phyloP scores from a whole-genome alignment of 2,113 vertebrate genomes.

The Hippoglossus stenolepis region DNA sequence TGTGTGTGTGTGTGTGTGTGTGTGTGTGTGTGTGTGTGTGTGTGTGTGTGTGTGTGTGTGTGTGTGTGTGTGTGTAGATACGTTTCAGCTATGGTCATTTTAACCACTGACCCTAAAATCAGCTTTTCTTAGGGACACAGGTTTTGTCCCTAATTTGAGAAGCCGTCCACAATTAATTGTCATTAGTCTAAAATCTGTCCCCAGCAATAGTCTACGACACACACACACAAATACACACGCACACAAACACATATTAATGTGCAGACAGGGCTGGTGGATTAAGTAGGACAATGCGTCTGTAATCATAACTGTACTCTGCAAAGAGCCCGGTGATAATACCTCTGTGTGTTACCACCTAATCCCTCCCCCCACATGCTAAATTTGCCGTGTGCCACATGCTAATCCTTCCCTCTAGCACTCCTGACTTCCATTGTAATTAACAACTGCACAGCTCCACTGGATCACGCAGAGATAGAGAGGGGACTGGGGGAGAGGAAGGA shows the following conservation, averaged over 20 bases:
- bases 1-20: not conserved
- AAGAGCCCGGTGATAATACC: conserved; percentile 73
- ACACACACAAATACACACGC: not conserved
- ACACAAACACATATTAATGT: conserved; percentile 4
- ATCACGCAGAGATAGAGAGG: conserved; percentile 40
- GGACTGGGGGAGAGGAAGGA: conserved; percentile 10
- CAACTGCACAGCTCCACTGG: conserved; percentile 63
- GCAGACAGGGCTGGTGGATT: conserved; percentile 64
- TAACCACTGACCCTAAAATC: not conserved
- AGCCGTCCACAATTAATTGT: not conserved
- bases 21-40: not conserved
- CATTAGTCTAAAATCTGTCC: not conserved
- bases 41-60: not conserved
- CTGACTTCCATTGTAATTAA: conserved; percentile 74
- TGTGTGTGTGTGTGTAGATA: conserved; percentile 3
- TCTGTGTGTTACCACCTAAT: conserved; percentile 73
- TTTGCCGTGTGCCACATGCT: conserved; percentile 70
- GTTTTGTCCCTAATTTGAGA: not conserved
- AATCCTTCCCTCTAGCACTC: conserved; percentile 75
- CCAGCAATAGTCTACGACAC: not conserved
- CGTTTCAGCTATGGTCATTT: conserved; percentile 3
- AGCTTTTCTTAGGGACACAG: not conserved
- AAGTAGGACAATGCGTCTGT: conserved; percentile 70
- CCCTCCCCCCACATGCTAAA: conserved; percentile 60
- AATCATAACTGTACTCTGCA: conserved; percentile 73